Conservation (phyloP, 1,140 invertebrate genomes). For the Atta cephalotes region DNA sequence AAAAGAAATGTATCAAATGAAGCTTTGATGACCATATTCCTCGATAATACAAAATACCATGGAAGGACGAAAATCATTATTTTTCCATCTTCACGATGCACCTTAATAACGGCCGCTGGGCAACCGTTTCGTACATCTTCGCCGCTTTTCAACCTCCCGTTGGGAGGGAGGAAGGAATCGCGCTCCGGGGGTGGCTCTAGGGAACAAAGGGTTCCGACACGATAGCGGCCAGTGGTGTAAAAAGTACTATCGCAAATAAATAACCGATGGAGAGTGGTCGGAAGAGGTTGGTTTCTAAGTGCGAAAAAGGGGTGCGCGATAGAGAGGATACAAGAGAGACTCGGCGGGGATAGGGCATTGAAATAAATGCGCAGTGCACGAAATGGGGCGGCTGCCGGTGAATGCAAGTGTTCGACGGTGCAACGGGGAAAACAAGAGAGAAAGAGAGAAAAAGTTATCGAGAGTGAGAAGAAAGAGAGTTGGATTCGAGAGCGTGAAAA, state of each 20-base stretch:
- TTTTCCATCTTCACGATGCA: conserved; percentile 48
- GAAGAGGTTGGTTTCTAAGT: conserved; percentile 50
- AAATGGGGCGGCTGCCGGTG: conserved; percentile 58
- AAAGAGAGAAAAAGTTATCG: not conserved
- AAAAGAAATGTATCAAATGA: not conserved
- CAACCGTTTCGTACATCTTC: conserved; percentile 21
- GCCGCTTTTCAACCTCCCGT: conserved; percentile 22
- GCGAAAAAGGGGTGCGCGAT: conserved; percentile 46
- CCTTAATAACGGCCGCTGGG: not conserved
- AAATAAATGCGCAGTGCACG: conserved; percentile 73
- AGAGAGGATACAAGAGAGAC: conserved; percentile 16
- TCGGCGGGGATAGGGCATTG: conserved; percentile 28
- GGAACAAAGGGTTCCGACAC: conserved; percentile 68
- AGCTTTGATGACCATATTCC: conserved; percentile 14
- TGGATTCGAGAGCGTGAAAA: conserved; percentile 72
- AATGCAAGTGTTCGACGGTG: conserved; percentile 69
- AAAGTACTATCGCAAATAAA: conserved; percentile 77
- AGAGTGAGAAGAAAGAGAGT: conserved; percentile 21
- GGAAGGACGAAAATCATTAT: conserved; percentile 23
- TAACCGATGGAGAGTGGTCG: conserved; percentile 70
- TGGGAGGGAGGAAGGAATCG: not conserved
- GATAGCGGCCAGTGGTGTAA: conserved; percentile 63
- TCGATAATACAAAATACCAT: not conserved
- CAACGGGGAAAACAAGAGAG: not conserved
- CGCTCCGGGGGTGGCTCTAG: not conserved